These are phyloP conservation scores for Gymnoscopelus braueri DNA, from an alignment of 2,797 vertebrate genomes.

Conservation along the genomic window DNA sequence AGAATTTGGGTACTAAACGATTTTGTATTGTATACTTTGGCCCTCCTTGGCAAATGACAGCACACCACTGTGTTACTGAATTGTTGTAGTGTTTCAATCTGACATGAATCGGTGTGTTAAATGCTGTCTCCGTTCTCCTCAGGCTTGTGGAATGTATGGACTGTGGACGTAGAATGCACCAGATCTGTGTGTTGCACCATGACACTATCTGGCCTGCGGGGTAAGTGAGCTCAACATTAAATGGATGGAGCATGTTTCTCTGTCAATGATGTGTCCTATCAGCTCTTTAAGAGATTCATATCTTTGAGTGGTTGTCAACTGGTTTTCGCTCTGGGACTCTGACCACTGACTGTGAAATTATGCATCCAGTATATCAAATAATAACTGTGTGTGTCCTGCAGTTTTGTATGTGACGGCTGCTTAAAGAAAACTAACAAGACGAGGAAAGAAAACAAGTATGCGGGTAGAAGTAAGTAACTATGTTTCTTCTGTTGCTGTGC, in stretches of 20 bases:
- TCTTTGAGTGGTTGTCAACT: too few relatives aligned
- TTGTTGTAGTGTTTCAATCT: too few relatives aligned
- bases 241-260: background rate
- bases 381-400: conserved; percentile 55
- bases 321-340: too few relatives aligned
- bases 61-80: too few relatives aligned
- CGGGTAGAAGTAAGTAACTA: conserved; percentile 92
- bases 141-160: conserved; percentile 98
- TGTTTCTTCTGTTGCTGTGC: background rate
- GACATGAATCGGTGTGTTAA: background rate
- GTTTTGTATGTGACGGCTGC: conserved; percentile 93
- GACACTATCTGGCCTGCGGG: conserved; percentile 96
- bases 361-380: background rate
- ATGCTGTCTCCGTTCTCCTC: conserved; percentile 33
- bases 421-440: conserved; percentile 95
- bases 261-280: background rate
- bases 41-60: too few relatives aligned
- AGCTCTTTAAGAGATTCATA: background rate
- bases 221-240: conserved; percentile 70
- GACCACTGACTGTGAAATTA: background rate
- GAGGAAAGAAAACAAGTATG: conserved; percentile 98
- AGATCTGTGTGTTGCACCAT: conserved; percentile 97
- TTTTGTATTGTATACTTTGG: too few relatives aligned
- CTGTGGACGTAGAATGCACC: conserved; percentile 98
- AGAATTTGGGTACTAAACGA: too few relatives aligned